phyloP scores from a whole-genome alignment of 1,140 invertebrate species.

The Lepidurus arcticus region DNA sequence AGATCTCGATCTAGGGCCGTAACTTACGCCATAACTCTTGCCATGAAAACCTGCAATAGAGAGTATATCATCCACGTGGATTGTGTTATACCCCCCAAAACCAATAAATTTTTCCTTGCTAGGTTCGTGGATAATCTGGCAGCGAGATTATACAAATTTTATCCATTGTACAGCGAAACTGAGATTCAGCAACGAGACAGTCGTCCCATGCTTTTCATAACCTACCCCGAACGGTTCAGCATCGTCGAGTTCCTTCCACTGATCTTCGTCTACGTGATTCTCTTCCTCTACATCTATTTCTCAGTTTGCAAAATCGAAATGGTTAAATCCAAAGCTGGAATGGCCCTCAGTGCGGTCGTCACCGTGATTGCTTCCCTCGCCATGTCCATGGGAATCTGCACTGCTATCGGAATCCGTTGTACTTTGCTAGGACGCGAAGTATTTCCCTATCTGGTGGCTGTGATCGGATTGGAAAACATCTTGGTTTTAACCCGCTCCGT shows the following conservation, averaged over 20 bases:
- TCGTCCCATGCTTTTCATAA: slow-evolving; percentile 56
- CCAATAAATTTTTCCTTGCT: slow-evolving; percentile 40
- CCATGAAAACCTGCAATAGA: slow-evolving; percentile 71
- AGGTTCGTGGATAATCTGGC: slow-evolving; percentile 72
- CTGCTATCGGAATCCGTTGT: slow-evolving; percentile 70
- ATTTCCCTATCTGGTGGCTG: slow-evolving; percentile 90
- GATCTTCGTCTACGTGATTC: slow-evolving; percentile 70
- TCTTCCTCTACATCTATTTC: slow-evolving; percentile 91
- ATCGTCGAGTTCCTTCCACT: slow-evolving; percentile 80
- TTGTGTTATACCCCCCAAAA: not conserved
- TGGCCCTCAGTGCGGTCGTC: slow-evolving; percentile 80
- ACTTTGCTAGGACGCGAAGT: slow-evolving; percentile 51
- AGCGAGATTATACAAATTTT: slow-evolving; percentile 67
- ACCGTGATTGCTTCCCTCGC: slow-evolving; percentile 82
- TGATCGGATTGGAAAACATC: slow-evolving; percentile 94
- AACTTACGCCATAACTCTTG: slow-evolving; percentile 83
- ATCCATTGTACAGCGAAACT: slow-evolving; percentile 49
- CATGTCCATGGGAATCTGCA: slow-evolving; percentile 90
- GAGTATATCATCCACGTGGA: slow-evolving; percentile 51
- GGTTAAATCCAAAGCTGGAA: slow-evolving; percentile 82
- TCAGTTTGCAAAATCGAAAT: slow-evolving; percentile 90
- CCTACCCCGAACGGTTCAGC: slow-evolving; percentile 81
- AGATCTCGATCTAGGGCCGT: slow-evolving; percentile 73
- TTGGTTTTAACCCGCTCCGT: slow-evolving; percentile 91
- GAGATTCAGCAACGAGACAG: not conserved